Percentiles rank a stretch among this genome's conserved stretches.
Conservation (phyloP, 2,888 invertebrate genomes). For the Hybos culiciformis region DNA sequence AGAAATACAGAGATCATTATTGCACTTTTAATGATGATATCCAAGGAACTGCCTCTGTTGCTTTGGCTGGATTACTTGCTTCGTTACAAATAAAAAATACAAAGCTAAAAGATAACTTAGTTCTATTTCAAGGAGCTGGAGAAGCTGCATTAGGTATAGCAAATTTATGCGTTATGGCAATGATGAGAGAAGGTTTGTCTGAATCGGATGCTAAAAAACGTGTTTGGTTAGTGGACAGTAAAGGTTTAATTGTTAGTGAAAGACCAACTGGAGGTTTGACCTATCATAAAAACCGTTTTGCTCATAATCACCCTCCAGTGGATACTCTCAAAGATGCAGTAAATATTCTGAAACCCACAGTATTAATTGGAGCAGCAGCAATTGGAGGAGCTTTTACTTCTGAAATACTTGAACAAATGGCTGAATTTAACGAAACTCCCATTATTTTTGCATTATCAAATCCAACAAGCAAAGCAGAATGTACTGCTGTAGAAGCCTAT, state of each 20-base stretch:
- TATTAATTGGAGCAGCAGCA: constrained; percentile 90
- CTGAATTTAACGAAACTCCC: constrained; percentile 63
- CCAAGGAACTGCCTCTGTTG: constrained; percentile 93
- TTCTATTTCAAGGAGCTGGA: constrained; percentile 94
- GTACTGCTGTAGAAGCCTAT: constrained; percentile 98
- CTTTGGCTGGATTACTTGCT: constrained; percentile 84
- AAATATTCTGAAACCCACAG: constrained; percentile 65
- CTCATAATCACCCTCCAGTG: constrained; percentile 62
- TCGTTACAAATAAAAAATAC: constrained; percentile 73
- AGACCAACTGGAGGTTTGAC: constrained; percentile 68
- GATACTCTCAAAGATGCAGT: constrained; percentile 72
- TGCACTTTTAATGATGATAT: constrained; percentile 99
- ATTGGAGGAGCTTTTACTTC: constrained; percentile 86
- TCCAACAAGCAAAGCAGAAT: constrained; percentile 96
- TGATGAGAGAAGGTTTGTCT: constrained; percentile 70
- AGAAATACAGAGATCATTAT: constrained; percentile 73
- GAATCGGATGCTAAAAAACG: constrained; percentile 61
- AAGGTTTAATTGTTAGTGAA: constrained; percentile 81
- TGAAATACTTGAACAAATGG: constrained; percentile 79
- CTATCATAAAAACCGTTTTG: constrained; percentile 71
- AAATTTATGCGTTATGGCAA: constrained; percentile 78
- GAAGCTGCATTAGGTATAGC: constrained; percentile 96
- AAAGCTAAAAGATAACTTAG: constrained; percentile 65
- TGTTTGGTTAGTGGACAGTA: constrained; percentile 94
- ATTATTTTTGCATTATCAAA: constrained; percentile 97